phyloP scores from a whole-genome alignment of 2,888 invertebrate species.

The Drosophila fulvimacula region DNA sequence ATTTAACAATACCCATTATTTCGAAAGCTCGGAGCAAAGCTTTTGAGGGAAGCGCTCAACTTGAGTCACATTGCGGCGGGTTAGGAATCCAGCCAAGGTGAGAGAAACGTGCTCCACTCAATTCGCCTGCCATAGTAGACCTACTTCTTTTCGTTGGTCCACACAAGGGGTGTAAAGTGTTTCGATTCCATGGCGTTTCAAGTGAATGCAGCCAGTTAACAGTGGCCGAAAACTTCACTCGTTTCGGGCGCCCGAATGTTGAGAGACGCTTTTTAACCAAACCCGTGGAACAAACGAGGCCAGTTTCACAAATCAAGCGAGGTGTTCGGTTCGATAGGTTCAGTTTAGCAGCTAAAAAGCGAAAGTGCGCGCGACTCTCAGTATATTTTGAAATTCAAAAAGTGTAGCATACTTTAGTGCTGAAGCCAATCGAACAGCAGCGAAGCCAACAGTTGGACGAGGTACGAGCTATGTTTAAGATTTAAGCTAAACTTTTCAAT shows the following conservation, averaged over 20 bases:
- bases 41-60: conserved; percentile 16
- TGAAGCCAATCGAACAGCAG: conserved; percentile 4
- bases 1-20: conserved; percentile 3
- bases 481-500: conserved; percentile 2
- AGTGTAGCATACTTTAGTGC: conserved; percentile 59
- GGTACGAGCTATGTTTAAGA: conserved; percentile 49
- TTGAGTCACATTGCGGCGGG: conserved; percentile 19
- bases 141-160: conserved; percentile 33
- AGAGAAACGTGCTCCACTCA: conserved; percentile 14
- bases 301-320: conserved; percentile 80
- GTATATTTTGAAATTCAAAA: conserved; percentile 54
- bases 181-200: conserved; percentile 33
- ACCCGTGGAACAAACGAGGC: conserved; percentile 70
- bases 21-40: conserved; percentile 29
- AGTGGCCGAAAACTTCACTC: conserved; percentile 53
- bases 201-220: conserved; percentile 49
- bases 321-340: conserved; percentile 81
- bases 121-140: conserved; percentile 33
- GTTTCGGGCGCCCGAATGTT: conserved; percentile 42
- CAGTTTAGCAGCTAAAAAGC: conserved; percentile 55
- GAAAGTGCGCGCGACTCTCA: conserved; percentile 71
- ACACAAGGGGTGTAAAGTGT: conserved; percentile 22
- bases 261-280: conserved; percentile 65
- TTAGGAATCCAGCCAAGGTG: conserved; percentile 19
- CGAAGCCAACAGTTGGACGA: conserved; percentile 28